phyloP scores from a whole-genome alignment of 1,140 invertebrate genomes.

The Lepidotrigona ventralis region DNA sequence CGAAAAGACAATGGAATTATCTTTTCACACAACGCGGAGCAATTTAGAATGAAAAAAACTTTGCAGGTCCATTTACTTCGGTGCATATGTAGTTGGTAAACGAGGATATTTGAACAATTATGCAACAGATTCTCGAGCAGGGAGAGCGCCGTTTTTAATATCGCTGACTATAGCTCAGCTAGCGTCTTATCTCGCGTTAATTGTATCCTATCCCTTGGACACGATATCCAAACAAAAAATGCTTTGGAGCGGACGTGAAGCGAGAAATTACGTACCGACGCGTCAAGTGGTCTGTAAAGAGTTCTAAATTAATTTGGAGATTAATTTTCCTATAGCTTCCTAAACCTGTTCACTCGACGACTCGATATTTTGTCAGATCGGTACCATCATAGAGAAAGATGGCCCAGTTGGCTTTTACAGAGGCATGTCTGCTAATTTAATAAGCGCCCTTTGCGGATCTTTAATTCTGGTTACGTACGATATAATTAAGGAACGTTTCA shows the following conservation, averaged over 20 bases:
- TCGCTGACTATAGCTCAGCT: slow-evolving; percentile 10
- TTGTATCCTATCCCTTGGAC: slow-evolving; percentile 6
- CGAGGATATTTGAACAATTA: background rate
- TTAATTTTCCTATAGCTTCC: too few relatives aligned
- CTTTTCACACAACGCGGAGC: background rate
- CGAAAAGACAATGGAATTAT: background rate
- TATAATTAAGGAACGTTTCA: background rate
- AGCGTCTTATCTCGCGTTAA: background rate
- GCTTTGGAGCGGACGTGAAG: slow-evolving; percentile 18
- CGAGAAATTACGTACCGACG: background rate
- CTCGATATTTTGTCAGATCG: background rate
- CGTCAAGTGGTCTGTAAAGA: slow-evolving; percentile 17
- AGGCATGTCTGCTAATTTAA: slow-evolving; percentile 10
- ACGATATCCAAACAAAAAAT: slow-evolving; percentile 35
- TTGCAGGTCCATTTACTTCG: slow-evolving; percentile 27
- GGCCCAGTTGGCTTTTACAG: slow-evolving; percentile 17
- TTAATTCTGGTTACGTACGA: slow-evolving; percentile 22
- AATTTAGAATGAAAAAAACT: background rate
- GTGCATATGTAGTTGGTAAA: slow-evolving; percentile 12
- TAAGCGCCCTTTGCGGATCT: slow-evolving; percentile 18
- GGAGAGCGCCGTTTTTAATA: background rate
- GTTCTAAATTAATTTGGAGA: too few relatives aligned
- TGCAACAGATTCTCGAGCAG: background rate
- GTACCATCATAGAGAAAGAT: slow-evolving; percentile 2
- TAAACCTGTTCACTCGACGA: too few relatives aligned